Percentiles rank a stretch among this genome's conserved stretches.
Evolutionary conservation across 2,888 invertebrate genomes (phyloP).

Genomic region (Xylophagus ater): DNA sequence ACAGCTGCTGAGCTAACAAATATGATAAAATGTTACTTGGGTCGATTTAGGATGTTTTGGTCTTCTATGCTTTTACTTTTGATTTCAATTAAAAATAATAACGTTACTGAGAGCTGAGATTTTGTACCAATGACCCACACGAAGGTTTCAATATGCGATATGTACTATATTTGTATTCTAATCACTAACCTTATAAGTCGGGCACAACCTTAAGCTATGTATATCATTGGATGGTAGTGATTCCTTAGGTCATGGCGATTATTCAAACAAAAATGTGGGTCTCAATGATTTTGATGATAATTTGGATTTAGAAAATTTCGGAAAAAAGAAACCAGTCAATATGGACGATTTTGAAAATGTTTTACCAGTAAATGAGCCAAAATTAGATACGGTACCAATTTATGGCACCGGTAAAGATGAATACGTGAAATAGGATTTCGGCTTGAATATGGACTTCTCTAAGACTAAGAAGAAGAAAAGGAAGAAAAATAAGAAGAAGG

Average conservation of each 20-base stretch:
- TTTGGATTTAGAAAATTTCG: conserved; percentile 72
- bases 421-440: conserved; percentile 58
- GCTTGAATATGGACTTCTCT: conserved; percentile 77
- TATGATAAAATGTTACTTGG: too few relatives aligned
- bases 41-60: too few relatives aligned
- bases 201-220: too few relatives aligned
- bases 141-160: too few relatives aligned
- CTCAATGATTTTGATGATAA: conserved; percentile 56
- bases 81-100: too few relatives aligned
- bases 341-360: conserved; percentile 76
- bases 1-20: too few relatives aligned
- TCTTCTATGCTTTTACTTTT: too few relatives aligned
- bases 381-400: conserved; percentile 43
- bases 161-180: too few relatives aligned
- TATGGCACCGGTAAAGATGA: conserved; percentile 50
- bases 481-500: conserved; percentile 79
- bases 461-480: conserved; percentile 86
- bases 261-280: conserved; percentile 43
- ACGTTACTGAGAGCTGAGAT: too few relatives aligned
- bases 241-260: conserved; percentile 45
- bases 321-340: conserved; percentile 82
- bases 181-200: too few relatives aligned
- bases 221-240: conserved; percentile 54
- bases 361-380: conserved; percentile 56
- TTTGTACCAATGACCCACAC: too few relatives aligned